These are phyloP conservation scores for Drosophila orena DNA, from an alignment of 1,140 invertebrate genomes.

Conservation along the genomic window DNA sequence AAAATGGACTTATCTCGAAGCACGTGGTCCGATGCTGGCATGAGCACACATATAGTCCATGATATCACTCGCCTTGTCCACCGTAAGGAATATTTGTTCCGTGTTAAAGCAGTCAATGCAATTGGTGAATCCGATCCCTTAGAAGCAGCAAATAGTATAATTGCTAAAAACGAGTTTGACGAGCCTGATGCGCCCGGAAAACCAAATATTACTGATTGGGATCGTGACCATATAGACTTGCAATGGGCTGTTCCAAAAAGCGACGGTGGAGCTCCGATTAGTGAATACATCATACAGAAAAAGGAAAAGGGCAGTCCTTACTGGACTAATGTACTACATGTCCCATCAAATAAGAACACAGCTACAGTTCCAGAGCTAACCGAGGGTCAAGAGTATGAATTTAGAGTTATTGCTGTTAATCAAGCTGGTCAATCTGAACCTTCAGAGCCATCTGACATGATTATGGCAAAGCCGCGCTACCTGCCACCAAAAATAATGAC, in stretches of 20 bases:
- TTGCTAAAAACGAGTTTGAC: constrained; percentile 97
- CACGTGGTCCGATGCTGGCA: constrained; percentile 97
- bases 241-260: constrained; percentile 94
- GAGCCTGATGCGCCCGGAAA: constrained; percentile 96
- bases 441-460: constrained; percentile 95
- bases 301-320: constrained; percentile 97
- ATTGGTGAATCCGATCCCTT: constrained; percentile 97
- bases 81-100: constrained; percentile 96
- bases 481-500: constrained; percentile 97
- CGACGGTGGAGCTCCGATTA: constrained; percentile 96
- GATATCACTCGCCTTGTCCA: constrained; percentile 95
- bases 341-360: constrained; percentile 91
- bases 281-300: constrained; percentile 97
- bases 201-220: constrained; percentile 95
- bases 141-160: constrained; percentile 93
- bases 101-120: constrained; percentile 96
- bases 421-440: constrained; percentile 97
- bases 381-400: constrained; percentile 98
- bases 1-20: constrained; percentile 98
- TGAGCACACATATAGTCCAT: constrained; percentile 92
- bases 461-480: constrained; percentile 94
- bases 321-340: constrained; percentile 95
- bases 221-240: constrained; percentile 96
- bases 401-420: constrained; percentile 97
- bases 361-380: constrained; percentile 94